phyloP scores from a whole-genome alignment of 2,113 vertebrate genomes.

The Cyphomyrus discorhynchus region DNA sequence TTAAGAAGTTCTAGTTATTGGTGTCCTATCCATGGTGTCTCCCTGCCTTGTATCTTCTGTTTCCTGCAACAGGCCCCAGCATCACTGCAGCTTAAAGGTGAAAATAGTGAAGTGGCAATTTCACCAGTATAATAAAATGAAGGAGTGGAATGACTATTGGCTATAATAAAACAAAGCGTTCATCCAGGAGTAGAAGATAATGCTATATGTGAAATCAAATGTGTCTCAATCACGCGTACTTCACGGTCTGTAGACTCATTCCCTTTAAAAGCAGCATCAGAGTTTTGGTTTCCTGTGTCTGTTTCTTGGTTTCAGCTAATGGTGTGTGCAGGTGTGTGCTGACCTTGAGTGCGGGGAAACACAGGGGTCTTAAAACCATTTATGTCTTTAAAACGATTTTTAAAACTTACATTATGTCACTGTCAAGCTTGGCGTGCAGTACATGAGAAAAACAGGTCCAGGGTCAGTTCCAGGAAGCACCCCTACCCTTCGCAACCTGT shows the following conservation, averaged over 20 bases:
- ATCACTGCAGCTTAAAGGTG: background rate
- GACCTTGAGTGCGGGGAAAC: background rate
- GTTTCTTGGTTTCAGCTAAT: background rate
- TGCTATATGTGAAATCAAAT: background rate
- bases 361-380: background rate
- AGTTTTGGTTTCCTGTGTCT: background rate
- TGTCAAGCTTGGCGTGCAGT: background rate
- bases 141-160: background rate
- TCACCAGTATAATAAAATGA: background rate
- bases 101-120: background rate
- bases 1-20: background rate
- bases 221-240: background rate
- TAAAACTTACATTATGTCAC: background rate
- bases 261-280: background rate
- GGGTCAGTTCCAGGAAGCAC: background rate
- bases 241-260: background rate
- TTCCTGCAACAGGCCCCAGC: background rate
- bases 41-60: background rate
- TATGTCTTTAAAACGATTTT: background rate
- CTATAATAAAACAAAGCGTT: background rate
- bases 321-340: background rate
- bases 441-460: background rate
- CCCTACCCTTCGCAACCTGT: constrained; percentile 3
- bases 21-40: background rate
- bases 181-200: background rate